A percentile compares a stretch with the other conserved stretches of the same genome.
These are phyloP conservation scores for Anarrhichthys ocellatus DNA, from an alignment of 2,113 vertebrate species.

Conservation along the genomic window DNA sequence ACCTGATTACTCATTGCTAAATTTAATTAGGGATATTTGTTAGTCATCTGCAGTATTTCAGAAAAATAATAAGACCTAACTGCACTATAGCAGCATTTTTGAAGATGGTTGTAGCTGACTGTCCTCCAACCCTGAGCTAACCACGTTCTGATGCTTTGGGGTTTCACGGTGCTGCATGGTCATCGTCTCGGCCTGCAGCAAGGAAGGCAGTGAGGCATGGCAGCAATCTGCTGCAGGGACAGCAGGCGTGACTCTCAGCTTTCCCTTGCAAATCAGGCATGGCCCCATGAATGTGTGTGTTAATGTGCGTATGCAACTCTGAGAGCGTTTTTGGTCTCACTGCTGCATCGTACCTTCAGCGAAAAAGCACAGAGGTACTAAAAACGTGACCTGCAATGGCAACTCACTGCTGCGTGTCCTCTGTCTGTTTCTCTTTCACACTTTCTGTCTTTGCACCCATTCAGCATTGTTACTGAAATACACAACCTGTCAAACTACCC, in stretches of 20 bases:
- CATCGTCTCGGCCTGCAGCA: slow-evolving; percentile 52
- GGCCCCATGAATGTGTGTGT: slow-evolving; percentile 18
- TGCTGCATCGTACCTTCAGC: slow-evolving; percentile 50
- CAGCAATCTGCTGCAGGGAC: slow-evolving; percentile 53
- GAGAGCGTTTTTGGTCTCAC: slow-evolving; percentile 13
- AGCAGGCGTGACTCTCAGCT: slow-evolving; percentile 48
- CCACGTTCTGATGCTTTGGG: slow-evolving; percentile 25
- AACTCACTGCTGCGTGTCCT: slow-evolving; percentile 46
- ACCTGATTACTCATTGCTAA: slow-evolving; percentile 23
- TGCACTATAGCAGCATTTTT: slow-evolving; percentile 25
- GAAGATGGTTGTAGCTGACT: slow-evolving; percentile 22
- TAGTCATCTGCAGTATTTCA: slow-evolving; percentile 2
- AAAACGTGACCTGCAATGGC: slow-evolving; percentile 30
- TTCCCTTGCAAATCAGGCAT: slow-evolving; percentile 71
- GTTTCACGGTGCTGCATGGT: slow-evolving; percentile 41
- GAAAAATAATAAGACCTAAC: slow-evolving; percentile 2
- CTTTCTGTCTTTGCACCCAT: slow-evolving; percentile 40
- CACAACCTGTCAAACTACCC: slow-evolving; percentile 2
- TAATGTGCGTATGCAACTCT: slow-evolving; percentile 7
- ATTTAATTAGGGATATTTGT: slow-evolving; percentile 1
- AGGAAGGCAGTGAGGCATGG: slow-evolving; percentile 50
- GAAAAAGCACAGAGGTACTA: slow-evolving; percentile 12
- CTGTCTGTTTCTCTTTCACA: slow-evolving; percentile 26
- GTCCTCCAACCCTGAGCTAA: slow-evolving; percentile 31
- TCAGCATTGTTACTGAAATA: slow-evolving; percentile 21